Conservation (phyloP, 2,888 invertebrate species). For the Caenorhabditis sinica region DNA sequence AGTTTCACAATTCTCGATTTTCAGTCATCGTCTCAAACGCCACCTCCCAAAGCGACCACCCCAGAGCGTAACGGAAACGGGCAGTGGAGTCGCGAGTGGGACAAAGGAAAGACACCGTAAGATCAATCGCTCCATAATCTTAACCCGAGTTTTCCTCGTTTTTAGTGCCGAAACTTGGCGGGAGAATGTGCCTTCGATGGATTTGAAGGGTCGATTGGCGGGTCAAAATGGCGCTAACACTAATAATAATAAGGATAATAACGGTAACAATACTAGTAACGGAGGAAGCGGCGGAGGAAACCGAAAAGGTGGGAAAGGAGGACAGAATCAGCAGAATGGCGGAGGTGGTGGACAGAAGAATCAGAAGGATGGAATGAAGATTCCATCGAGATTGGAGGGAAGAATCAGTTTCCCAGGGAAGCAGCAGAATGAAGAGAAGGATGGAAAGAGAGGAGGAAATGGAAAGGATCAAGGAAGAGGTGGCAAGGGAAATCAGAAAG, state of each 20-base stretch:
- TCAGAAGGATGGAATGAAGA: conserved; percentile 38
- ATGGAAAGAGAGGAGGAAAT: conserved; percentile 8
- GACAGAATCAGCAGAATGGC: conserved; percentile 13
- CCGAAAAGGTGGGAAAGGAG: conserved; percentile 39
- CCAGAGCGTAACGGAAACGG: conserved; percentile 53
- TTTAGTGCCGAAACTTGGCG: conserved; percentile 73
- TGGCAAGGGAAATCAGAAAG: conserved; percentile 40
- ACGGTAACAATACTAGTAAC: neutral
- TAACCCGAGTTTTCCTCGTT: neutral
- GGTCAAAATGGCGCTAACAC: conserved; percentile 53
- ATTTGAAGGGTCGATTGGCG: conserved; percentile 70
- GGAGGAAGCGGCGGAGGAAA: conserved; percentile 23
- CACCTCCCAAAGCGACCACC: conserved; percentile 53
- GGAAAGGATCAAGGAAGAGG: conserved; percentile 29
- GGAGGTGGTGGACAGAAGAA: conserved; percentile 5
- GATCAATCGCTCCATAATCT: neutral
- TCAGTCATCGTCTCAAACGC: conserved; percentile 58
- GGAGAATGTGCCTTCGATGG: conserved; percentile 76
- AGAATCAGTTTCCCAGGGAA: conserved; percentile 47
- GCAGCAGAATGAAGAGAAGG: conserved; percentile 19
- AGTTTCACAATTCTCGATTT: neutral
- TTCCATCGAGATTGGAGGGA: conserved; percentile 63
- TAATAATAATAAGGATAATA: conserved; percentile 34
- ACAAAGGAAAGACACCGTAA: conserved; percentile 77
- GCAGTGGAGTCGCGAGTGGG: conserved; percentile 74